Evolutionary conservation across 2,888 invertebrate species (phyloP), one percentile per base, ranked within the genome.

Genomic region (Platynereis dumerilii): DNA sequence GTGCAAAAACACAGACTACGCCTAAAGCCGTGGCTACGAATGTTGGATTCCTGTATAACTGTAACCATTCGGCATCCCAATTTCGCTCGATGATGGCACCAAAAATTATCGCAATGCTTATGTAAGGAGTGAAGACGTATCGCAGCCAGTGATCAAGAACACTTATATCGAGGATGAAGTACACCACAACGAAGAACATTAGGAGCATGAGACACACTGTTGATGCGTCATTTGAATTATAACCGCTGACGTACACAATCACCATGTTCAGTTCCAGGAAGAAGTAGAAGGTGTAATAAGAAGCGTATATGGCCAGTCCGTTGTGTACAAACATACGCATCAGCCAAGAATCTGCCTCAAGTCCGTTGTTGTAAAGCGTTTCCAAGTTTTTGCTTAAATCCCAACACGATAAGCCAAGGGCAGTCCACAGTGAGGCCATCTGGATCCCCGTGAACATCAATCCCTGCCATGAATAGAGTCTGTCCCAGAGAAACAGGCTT

Each of bases 71-170:
- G 7, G 5, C 7, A 7, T 12, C 34, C 34, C 34, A 34, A 12
- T 34, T 34, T 34, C 34, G 5, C 12, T 34, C 34, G 12, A 34
- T 34, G 34, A 34, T 34, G 34, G 7, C 12, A 7, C 34, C 34
- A 12, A 34, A 34, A 12, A 34, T 12, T 5, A 7, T 7, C 34
- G 34, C 34, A 34, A 34, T 34, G 34, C 34, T 34, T 5, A 34
- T 34, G 69, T 79, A 78, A 0, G 79, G 80, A 17, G 75, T 77
- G 67, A 79, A 71, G 1, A 75, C 77, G 69, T 80, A 80, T 2
- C 80, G 72, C 0, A 76, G 68, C 58, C 76, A 79, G 27, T 72
- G 66, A 55, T 78, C 77, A 5, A 76, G 60, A 5, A 78, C 57
- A 48, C 73, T 69, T 27, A 74, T 72, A 55, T 79, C 79, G n/a